phyloP scores from a whole-genome alignment of 1,140 invertebrate species.

The Musca vetustissima region DNA sequence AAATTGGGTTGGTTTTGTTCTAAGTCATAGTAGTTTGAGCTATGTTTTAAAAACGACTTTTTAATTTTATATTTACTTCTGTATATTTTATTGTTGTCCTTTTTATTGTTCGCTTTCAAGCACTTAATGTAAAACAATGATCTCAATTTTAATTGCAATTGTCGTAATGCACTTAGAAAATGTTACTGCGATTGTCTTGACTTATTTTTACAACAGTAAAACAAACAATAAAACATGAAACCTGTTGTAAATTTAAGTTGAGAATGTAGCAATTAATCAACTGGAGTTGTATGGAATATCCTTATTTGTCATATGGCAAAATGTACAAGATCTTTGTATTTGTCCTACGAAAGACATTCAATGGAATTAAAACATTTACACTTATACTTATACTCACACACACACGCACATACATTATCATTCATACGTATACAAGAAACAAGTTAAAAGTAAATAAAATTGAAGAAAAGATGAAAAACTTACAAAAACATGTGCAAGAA shows the following conservation, averaged over 20 bases:
- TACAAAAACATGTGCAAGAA: not conserved
- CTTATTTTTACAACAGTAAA: not conserved
- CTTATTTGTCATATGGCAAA: too few relatives aligned
- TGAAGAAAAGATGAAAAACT: not conserved
- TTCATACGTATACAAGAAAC: not conserved
- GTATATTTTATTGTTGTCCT: too few relatives aligned
- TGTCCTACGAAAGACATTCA: not conserved
- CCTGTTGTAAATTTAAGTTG: conserved; percentile 7
- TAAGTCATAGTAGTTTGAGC: too few relatives aligned
- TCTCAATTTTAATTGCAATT: too few relatives aligned
- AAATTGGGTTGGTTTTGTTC: too few relatives aligned
- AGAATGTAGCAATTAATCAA: conserved; percentile 20
- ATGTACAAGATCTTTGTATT: not conserved
- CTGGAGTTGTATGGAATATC: conserved; percentile 7
- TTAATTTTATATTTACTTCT: not conserved
- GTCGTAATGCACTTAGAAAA: too few relatives aligned
- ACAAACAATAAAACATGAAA: too few relatives aligned
- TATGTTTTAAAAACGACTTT: too few relatives aligned
- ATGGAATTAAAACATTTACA: too few relatives aligned
- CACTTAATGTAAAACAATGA: too few relatives aligned
- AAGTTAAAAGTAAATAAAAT: not conserved
- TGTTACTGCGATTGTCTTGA: too few relatives aligned
- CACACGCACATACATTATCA: not conserved
- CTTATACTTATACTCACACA: not conserved
- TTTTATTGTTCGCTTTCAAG: too few relatives aligned